These are phyloP conservation scores for Mayetiola destructor DNA, from an alignment of 2,888 invertebrate species.

Conservation along the genomic window DNA sequence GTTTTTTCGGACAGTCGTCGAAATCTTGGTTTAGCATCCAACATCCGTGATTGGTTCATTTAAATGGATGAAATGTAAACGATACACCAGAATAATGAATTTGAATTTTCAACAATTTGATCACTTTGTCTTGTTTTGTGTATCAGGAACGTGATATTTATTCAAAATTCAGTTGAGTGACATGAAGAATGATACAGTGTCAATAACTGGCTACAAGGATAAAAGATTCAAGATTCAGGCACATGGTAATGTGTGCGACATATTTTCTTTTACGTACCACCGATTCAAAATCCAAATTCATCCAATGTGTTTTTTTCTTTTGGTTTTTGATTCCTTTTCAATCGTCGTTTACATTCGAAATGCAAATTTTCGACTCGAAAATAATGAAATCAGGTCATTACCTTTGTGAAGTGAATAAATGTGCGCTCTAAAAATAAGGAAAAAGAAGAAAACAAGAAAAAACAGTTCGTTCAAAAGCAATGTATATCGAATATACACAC, in stretches of 20 bases:
- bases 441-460: no score
- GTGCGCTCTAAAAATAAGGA: no score
- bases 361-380: background rate
- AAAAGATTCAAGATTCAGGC: background rate
- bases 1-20: background rate
- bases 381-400: conserved; percentile 10
- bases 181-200: conserved; percentile 5
- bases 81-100: no score
- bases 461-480: no score
- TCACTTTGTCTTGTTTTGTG: background rate
- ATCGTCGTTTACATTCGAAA: no score
- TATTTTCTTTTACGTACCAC: background rate
- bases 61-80: conserved; percentile 7
- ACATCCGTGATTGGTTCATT: background rate
- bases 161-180: background rate
- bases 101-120: background rate
- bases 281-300: no score
- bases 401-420: background rate
- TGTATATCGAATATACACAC: no score
- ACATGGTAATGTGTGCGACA: background rate
- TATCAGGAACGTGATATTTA: background rate
- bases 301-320: no score
- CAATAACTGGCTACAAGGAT: conserved; percentile 8
- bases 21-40: background rate
- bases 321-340: no score